A percentile compares a stretch with the other conserved stretches of the same genome.
phyloP scores from a whole-genome alignment of 2,113 vertebrate genomes.

The Paratilapia polleni region DNA sequence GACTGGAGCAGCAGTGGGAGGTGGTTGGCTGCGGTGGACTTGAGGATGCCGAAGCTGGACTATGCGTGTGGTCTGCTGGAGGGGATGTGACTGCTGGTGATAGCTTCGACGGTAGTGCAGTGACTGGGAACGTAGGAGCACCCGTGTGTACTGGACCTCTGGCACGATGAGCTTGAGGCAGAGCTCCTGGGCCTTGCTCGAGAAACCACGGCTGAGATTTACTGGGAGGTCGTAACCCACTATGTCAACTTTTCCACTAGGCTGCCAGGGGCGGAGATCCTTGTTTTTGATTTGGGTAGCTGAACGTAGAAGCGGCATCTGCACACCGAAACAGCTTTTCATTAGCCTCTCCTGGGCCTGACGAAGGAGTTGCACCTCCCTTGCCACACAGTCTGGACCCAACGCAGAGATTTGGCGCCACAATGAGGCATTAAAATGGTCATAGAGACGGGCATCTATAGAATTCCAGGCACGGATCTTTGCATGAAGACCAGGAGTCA shows the following conservation, averaged over 20 bases:
- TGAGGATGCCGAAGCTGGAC: slow-evolving; percentile 78
- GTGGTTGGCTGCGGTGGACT: slow-evolving; percentile 34
- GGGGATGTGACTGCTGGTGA: slow-evolving; percentile 30
- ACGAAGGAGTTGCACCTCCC: slow-evolving; percentile 82
- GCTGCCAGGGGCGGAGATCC: slow-evolving; percentile 88
- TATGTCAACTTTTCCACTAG: slow-evolving; percentile 85
- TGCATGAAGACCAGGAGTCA: slow-evolving; percentile 67
- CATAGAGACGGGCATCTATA: slow-evolving; percentile 83
- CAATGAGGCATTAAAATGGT: slow-evolving; percentile 87
- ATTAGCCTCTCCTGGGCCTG: slow-evolving; percentile 80
- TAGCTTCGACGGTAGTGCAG: slow-evolving; percentile 62
- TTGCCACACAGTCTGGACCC: slow-evolving; percentile 80
- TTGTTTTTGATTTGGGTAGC: slow-evolving; percentile 86
- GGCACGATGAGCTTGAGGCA: slow-evolving; percentile 89
- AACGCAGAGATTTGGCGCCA: slow-evolving; percentile 81
- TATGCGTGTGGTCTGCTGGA: slow-evolving; percentile 33
- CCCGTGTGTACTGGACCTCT: slow-evolving; percentile 83
- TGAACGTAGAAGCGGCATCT: slow-evolving; percentile 73
- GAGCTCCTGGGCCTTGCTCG: slow-evolving; percentile 68
- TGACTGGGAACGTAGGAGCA: slow-evolving; percentile 83
- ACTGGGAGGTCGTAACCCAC: slow-evolving; percentile 87
- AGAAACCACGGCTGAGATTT: slow-evolving; percentile 61
- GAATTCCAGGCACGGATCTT: slow-evolving; percentile 86
- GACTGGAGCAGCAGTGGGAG: neutral
- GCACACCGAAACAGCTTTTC: slow-evolving; percentile 80